phyloP scores from a whole-genome alignment of 2,113 vertebrate species.

The Brachypteracias leptosomus region DNA sequence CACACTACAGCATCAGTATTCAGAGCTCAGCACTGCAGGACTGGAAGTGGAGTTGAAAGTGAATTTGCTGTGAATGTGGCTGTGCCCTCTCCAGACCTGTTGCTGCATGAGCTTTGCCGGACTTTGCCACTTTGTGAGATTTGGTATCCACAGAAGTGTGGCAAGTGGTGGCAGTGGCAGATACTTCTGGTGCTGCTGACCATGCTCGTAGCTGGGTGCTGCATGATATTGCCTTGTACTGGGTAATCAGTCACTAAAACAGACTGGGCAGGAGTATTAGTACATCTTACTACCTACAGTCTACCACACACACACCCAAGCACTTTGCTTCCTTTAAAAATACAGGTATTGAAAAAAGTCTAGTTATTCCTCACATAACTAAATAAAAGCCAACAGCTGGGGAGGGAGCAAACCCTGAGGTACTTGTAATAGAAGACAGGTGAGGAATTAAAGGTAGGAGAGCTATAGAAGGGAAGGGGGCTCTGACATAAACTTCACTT shows the following conservation, averaged over 20 bases:
- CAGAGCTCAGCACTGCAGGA: not conserved
- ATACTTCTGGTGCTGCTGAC: not conserved
- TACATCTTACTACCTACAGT: not conserved
- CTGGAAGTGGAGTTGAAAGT: not conserved
- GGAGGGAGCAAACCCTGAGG: not conserved
- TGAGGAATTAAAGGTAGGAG: not conserved
- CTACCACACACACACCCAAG: not conserved
- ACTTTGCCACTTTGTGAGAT: not conserved
- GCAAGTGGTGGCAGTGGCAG: not conserved
- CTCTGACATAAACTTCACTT: not conserved
- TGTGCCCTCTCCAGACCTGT: not conserved
- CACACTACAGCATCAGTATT: not conserved
- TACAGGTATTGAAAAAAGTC: not conserved
- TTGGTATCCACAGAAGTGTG: not conserved
- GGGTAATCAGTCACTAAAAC: not conserved
- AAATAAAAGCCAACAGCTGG: not conserved
- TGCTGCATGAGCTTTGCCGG: not conserved
- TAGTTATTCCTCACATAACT: not conserved
- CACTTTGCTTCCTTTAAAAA: not conserved
- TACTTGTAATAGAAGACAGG: not conserved
- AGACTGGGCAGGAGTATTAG: not conserved
- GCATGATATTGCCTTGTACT: rapidly evolving
- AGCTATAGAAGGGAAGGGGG: not conserved
- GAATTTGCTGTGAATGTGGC: not conserved
- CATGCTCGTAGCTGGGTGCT: rapidly evolving